Conservation (phyloP, 2,113 vertebrate genomes). For the Gulo gulo region DNA sequence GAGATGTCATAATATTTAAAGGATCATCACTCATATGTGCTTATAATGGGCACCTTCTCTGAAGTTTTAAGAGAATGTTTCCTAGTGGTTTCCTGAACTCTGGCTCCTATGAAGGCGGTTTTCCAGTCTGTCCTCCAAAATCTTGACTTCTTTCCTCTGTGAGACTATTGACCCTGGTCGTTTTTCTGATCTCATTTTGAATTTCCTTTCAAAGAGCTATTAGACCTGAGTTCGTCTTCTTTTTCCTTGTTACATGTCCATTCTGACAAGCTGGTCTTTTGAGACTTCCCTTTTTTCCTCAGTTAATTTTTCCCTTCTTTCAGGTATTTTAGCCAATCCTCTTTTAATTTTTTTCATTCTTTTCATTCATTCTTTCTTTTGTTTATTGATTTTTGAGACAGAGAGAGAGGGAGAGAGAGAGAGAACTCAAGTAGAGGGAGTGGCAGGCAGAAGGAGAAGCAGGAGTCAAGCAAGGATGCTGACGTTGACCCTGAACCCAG, state of each 20-base stretch:
- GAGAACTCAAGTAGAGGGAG: no score
- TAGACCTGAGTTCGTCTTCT: not conserved
- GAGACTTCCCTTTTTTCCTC: not conserved
- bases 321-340: not conserved
- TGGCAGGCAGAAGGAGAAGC: no score
- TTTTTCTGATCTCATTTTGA: not conserved
- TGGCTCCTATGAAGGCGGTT: not conserved
- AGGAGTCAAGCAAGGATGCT: no score
- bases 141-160: not conserved
- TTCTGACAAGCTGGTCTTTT: not conserved
- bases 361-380: not conserved
- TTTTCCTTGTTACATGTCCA: not conserved
- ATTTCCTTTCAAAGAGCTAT: not conserved
- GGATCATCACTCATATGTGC: not conserved
- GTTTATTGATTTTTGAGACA: not conserved
- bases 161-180: not conserved
- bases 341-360: not conserved
- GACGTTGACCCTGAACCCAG: no score
- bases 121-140: not conserved
- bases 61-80: not conserved
- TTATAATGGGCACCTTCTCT: not conserved
- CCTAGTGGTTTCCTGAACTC: not conserved
- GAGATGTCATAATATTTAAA: conserved; percentile 1
- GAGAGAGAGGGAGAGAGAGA: not conserved
- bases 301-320: not conserved